Percentiles rank a stretch among this genome's conserved stretches.
Evolutionary conservation across 2,888 invertebrate genomes (phyloP).

Genomic region (Seira ritae): DNA sequence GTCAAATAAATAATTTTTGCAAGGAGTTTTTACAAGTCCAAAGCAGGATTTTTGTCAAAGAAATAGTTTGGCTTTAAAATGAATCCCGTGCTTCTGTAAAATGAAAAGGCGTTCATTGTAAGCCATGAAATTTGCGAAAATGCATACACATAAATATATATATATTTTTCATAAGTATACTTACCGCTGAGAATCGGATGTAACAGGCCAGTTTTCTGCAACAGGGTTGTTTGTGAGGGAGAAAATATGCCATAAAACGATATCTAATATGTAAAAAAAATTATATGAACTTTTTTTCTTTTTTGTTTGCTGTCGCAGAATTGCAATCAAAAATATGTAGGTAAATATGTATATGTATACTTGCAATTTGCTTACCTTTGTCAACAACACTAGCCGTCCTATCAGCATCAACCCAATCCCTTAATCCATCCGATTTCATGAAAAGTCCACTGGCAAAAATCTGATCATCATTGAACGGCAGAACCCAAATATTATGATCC

Average conservation of each 20-base stretch:
- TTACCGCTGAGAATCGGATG: slow-evolving; percentile 33
- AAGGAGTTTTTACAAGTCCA: background rate
- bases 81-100: slow-evolving; percentile 26
- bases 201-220: slow-evolving; percentile 40
- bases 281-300: too few relatives aligned
- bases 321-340: too few relatives aligned
- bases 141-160: background rate
- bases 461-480: slow-evolving; percentile 47
- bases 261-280: slow-evolving; percentile 1
- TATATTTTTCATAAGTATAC: background rate
- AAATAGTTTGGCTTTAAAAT: slow-evolving; percentile 40
- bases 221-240: slow-evolving; percentile 18
- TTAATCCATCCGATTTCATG: slow-evolving; percentile 37
- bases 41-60: slow-evolving; percentile 20
- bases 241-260: slow-evolving; percentile 45
- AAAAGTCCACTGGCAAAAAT: slow-evolving; percentile 49
- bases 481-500: slow-evolving; percentile 49
- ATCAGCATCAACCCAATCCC: slow-evolving; percentile 38
- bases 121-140: too few relatives aligned
- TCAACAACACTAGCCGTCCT: slow-evolving; percentile 5
- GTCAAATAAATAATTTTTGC: background rate
- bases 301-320: too few relatives aligned
- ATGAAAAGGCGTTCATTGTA: background rate
- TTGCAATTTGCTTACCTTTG: too few relatives aligned
- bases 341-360: too few relatives aligned